phyloP scores from a whole-genome alignment of 1,140 invertebrate genomes.

The Drosophila tristis region DNA sequence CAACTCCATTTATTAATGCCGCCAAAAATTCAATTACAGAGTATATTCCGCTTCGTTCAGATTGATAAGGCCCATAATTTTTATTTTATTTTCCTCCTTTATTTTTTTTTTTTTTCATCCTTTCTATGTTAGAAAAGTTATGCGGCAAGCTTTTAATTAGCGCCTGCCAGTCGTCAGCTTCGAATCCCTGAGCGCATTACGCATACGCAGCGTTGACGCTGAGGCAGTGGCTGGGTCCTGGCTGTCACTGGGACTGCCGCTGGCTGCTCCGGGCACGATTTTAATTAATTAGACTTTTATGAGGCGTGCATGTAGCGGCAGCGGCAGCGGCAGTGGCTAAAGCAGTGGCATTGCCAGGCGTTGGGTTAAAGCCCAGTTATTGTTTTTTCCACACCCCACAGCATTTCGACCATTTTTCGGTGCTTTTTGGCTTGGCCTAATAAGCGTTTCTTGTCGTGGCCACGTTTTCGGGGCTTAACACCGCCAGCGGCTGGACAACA shows the following conservation, averaged over 20 bases:
- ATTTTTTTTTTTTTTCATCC: conserved; percentile 20
- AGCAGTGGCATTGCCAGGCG: conserved; percentile 27
- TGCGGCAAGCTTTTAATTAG: conserved; percentile 77
- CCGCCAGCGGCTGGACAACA: conserved; percentile 25
- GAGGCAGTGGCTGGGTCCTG: conserved; percentile 21
- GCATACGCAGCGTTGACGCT: conserved; percentile 71
- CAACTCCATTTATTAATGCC: too few relatives aligned
- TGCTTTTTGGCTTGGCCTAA: conserved; percentile 45
- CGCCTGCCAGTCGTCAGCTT: conserved; percentile 58
- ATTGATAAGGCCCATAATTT: conserved; percentile 33
- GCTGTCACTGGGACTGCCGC: conserved; percentile 52
- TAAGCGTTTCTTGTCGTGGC: conserved; percentile 53
- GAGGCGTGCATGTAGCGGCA: conserved; percentile 69
- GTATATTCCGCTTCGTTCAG: conserved; percentile 20
- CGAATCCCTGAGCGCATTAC: conserved; percentile 74
- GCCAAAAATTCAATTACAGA: conserved; percentile 23
- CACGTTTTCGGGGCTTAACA: conserved; percentile 60
- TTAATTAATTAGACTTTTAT: conserved; percentile 82
- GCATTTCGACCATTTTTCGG: conserved; percentile 10
- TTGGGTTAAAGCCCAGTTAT: conserved; percentile 77
- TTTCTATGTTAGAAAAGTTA: conserved; percentile 46
- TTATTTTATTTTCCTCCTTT: conserved; percentile 17
- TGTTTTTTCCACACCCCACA: conserved; percentile 38
- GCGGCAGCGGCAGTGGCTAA: neutral
- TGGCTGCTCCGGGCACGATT: conserved; percentile 70